Percentiles rank a stretch among this genome's conserved stretches.
Evolutionary conservation across 2,888 invertebrate species (phyloP).

Genomic region (Branchipolynoe longqiensis): DNA sequence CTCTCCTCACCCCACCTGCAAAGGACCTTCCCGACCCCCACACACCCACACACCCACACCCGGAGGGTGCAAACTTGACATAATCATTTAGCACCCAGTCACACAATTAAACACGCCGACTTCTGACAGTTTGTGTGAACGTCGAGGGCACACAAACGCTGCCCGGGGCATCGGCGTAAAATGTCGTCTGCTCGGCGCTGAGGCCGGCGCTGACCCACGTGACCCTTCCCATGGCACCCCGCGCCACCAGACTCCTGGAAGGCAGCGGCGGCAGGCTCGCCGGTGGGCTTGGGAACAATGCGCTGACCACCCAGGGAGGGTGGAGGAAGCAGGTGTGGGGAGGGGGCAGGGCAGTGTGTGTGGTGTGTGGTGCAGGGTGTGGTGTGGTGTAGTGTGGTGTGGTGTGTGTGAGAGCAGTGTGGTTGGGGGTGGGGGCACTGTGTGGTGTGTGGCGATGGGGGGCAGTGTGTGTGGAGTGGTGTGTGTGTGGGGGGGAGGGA

Average conservation of each 20-base stretch:
- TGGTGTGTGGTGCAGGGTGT: too few species aligned
- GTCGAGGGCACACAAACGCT: constrained; percentile 23
- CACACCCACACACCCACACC: neutral
- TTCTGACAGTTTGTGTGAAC: constrained; percentile 16
- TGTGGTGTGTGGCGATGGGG: too few species aligned
- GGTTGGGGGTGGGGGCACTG: too few species aligned
- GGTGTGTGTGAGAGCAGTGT: too few species aligned
- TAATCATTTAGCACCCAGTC: constrained; percentile 17
- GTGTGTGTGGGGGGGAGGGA: too few species aligned
- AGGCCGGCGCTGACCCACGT: constrained; percentile 42
- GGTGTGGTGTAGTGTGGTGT: too few species aligned
- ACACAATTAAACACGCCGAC: constrained; percentile 23
- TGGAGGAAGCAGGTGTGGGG: neutral
- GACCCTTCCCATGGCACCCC: constrained; percentile 52
- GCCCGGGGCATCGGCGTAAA: neutral
- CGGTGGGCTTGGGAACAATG: neutral
- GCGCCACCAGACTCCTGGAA: neutral
- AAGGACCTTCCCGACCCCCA: neutral
- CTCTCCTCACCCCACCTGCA: neutral
- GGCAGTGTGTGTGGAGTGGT: too few species aligned
- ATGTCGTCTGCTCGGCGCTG: constrained; percentile 41
- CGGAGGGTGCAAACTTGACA: constrained; percentile 1
- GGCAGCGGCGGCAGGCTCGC: neutral
- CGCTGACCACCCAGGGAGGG: neutral
- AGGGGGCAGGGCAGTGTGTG: too few species aligned